A percentile compares a stretch with the other conserved stretches of the same genome.
Conservation (phyloP, 2,113 vertebrate genomes). For the Poicephalus meyeri region DNA sequence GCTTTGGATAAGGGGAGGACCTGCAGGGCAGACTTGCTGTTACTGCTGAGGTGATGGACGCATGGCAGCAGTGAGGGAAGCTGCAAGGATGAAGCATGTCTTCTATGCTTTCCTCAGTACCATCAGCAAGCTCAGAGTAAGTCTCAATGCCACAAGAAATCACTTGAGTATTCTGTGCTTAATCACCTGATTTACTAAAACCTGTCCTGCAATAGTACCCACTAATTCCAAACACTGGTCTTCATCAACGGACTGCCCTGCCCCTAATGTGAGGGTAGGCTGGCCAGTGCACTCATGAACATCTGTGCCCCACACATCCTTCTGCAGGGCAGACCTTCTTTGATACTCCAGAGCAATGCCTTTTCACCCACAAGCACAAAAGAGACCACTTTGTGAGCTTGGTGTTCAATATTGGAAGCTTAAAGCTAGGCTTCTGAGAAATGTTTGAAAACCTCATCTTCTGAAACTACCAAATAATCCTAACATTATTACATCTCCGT, state of each 20-base stretch:
- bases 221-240: neutral
- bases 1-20: neutral
- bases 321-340: neutral
- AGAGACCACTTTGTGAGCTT: neutral
- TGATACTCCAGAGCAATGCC: rapidly evolving
- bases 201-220: neutral
- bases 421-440: neutral
- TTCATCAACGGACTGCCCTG: neutral
- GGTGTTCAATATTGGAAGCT: neutral
- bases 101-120: neutral
- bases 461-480: neutral
- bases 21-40: neutral
- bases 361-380: neutral
- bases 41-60: neutral
- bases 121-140: neutral
- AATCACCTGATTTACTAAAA: neutral
- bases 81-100: rapidly evolving
- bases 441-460: neutral
- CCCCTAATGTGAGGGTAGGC: neutral
- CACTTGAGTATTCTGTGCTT: neutral
- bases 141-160: neutral
- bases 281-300: neutral
- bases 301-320: rapidly evolving
- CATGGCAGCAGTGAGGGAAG: neutral
- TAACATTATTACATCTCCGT: neutral